Evolutionary conservation across 1,140 invertebrate genomes (phyloP), one percentile per base, ranked within the genome.

Genomic region (Oncopodura yosiiana): DNA sequence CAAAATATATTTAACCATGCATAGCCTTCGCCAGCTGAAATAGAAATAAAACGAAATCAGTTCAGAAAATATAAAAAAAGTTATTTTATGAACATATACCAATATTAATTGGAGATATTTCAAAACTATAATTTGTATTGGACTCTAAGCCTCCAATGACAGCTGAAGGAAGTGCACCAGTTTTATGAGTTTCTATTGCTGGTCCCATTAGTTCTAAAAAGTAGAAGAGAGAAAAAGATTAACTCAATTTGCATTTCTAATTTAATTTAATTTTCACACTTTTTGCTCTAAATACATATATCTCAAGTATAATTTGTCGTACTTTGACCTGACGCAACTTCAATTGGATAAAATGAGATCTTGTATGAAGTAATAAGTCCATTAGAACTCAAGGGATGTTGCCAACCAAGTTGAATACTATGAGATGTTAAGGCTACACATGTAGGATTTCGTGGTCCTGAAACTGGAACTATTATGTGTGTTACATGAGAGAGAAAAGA

Each of bases 91-190:
- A n/a, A n/a, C n/a, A n/a, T n/a, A n/a, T n/a, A n/a, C n/a, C n/a
- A 32, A 78, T 73, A 21, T 84, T 88, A 68, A 78, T 85, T 0
- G 84, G 83, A 52, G 85, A 69, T 29, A 87, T 81, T 71, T 85
- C 81, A n/a, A 89, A 75, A 42, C 82, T 86, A 69, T 88, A 88
- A 67, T 83, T 83, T 19, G 81, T 80, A 63, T 77, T 82, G 26
- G 81, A 81, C 57, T 77, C 74, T 21, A 84, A 67, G 0, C 78
- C 76, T 64, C 81, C 78, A 8, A 83, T 69, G 26, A 58, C 75
- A 62, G 62, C 73, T 69, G 69, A 67, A n/a, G n/a, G n/a, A 14
- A 71, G 74, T 3, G 74, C 72, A 6, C 74, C 71, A 3, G 77
- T 77, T 16, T 75, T 75, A 65, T 80, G 77, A 2, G 75, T 78